Evolutionary conservation across 2,113 vertebrate species (phyloP).

Genomic region (Cynoglossus semilaevis): DNA sequence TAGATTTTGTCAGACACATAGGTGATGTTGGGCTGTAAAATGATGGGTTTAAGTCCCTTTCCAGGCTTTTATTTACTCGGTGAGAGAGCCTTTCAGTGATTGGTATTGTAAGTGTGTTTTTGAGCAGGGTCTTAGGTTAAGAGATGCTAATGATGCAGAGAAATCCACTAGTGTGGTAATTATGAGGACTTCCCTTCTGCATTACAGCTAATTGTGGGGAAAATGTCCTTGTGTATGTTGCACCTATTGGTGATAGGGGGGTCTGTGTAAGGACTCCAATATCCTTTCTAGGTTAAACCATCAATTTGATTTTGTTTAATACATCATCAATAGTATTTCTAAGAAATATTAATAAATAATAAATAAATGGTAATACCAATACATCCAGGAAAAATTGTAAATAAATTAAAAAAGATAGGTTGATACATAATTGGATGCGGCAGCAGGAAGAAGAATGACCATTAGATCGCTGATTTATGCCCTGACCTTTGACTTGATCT

Average conservation of each 20-base stretch:
- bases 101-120: constrained; percentile 4
- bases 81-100: constrained; percentile 6
- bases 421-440: constrained; percentile 9
- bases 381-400: neutral
- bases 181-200: neutral
- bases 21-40: too few species aligned
- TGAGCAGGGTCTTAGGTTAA: constrained; percentile 24
- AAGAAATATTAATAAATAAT: constrained; percentile 12
- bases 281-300: neutral
- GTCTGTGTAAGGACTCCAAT: neutral
- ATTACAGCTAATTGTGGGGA: constrained; percentile 2
- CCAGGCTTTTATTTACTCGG: constrained; percentile 17
- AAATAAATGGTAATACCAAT: neutral
- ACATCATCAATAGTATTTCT: too few species aligned
- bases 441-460: neutral
- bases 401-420: constrained; percentile 3
- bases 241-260: neutral
- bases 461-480: constrained; percentile 1
- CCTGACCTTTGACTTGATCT: constrained; percentile 9
- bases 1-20: too few species aligned
- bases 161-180: neutral
- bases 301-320: neutral
- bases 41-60: neutral
- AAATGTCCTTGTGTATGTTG: constrained; percentile 1
- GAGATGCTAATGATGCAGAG: constrained; percentile 20